Conservation (phyloP, 2,888 invertebrate species). For the Eristalinus aeneus region DNA sequence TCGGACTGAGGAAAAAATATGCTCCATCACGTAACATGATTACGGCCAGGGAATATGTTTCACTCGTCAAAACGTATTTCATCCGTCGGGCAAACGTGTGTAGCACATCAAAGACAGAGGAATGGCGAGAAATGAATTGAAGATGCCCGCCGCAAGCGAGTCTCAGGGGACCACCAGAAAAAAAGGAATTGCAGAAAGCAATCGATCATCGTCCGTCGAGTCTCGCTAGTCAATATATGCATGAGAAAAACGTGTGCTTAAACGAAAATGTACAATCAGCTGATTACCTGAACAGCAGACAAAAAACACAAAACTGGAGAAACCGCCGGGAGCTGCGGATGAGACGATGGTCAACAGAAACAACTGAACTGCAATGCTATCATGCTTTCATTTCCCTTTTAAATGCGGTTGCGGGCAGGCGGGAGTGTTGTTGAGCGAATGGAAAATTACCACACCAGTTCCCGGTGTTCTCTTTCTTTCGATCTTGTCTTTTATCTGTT, state of each 20-base stretch:
- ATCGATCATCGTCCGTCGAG: not conserved
- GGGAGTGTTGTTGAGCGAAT: slow-evolving; percentile 8
- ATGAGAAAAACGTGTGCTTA: not conserved
- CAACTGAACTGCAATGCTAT: not conserved
- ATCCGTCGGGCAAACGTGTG: too few species aligned
- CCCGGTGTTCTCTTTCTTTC: slow-evolving; percentile 1
- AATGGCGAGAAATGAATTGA: not conserved
- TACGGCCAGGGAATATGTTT: not conserved
- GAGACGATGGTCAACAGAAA: not conserved
- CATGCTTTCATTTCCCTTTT: not conserved
- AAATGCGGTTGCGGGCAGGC: not conserved
- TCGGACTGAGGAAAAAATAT: not conserved
- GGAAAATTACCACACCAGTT: slow-evolving; percentile 56
- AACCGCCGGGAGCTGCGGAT: not conserved
- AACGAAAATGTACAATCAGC: not conserved
- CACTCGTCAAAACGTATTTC: not conserved
- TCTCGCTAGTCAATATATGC: not conserved
- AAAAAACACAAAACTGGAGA: slow-evolving; percentile 3
- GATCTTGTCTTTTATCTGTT: not conserved
- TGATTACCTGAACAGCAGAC: slow-evolving; percentile 18
- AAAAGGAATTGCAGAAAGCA: not conserved
- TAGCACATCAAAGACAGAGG: not conserved
- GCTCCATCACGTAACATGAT: slow-evolving; percentile 6
- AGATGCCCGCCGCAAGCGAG: not conserved
- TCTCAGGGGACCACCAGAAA: not conserved